Evolutionary conservation across 2,888 invertebrate species (phyloP).

Genomic region (Flexamia atlantica): DNA sequence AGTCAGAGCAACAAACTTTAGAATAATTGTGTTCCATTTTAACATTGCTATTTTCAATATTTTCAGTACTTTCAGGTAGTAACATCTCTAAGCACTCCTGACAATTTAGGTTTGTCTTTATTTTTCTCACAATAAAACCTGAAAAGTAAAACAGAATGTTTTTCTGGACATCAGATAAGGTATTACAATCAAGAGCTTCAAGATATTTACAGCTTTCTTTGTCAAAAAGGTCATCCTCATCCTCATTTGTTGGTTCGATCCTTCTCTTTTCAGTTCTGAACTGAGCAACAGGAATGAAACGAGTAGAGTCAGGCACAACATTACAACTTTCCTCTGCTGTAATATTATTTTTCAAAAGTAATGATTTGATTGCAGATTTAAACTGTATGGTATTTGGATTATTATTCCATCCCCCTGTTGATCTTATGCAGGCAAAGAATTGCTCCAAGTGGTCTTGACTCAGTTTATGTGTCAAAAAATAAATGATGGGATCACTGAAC

Average conservation of each 20-base stretch:
- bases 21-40: neutral
- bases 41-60: conserved; percentile 5
- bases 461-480: conserved; percentile 7
- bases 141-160: conserved; percentile 55
- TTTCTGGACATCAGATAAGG: conserved; percentile 51
- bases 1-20: neutral
- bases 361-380: neutral
- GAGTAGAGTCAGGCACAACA: neutral
- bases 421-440: no score
- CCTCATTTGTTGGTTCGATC: neutral
- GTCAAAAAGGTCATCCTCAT: neutral
- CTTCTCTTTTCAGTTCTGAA: neutral
- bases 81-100: neutral
- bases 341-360: conserved; percentile 18
- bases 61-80: neutral
- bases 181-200: conserved; percentile 33
- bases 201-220: neutral
- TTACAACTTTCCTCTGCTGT: neutral
- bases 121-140: conserved; percentile 16
- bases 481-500: conserved; percentile 42
- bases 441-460: no score
- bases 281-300: neutral
- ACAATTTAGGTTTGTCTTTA: neutral
- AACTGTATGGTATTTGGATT: neutral
- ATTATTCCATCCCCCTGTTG: no score